Evolutionary conservation across 2,113 vertebrate species (phyloP).

Genomic region (Phocoena phocoena): DNA sequence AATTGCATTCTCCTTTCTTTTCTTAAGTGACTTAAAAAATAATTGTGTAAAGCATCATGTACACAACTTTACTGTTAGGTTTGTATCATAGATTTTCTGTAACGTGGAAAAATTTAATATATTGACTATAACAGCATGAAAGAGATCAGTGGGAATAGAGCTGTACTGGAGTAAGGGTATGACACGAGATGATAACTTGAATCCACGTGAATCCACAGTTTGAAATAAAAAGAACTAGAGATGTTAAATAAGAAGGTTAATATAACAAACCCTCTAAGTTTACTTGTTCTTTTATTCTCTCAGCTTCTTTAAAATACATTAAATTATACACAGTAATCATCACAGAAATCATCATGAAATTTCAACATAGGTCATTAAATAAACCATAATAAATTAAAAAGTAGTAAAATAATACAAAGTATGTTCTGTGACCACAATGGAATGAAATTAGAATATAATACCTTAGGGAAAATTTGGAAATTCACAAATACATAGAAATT

Average conservation of each 20-base stretch:
- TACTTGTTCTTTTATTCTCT: not conserved
- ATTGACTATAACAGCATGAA: not conserved
- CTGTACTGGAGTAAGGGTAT: not conserved
- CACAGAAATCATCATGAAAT: not conserved
- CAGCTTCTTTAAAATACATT: not conserved
- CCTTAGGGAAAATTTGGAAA: not conserved
- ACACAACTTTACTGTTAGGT: not conserved
- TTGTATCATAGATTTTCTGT: not conserved
- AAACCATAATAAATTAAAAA: not conserved
- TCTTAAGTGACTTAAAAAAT: not conserved
- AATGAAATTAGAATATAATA: not conserved
- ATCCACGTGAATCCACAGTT: not conserved
- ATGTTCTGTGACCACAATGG: not conserved
- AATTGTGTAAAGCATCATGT: not conserved
- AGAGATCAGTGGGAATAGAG: not conserved
- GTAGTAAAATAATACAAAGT: not conserved
- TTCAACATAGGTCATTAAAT: not conserved
- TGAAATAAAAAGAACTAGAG: not conserved
- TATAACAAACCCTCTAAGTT: not conserved
- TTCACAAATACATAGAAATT: not conserved
- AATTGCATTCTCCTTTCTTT: not conserved
- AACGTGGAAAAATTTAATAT: not conserved
- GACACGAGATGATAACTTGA: not conserved
- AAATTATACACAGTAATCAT: not conserved
- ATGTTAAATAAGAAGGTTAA: not conserved